phyloP scores from a whole-genome alignment of 2,113 vertebrate genomes.

The Bungarus multicinctus region DNA sequence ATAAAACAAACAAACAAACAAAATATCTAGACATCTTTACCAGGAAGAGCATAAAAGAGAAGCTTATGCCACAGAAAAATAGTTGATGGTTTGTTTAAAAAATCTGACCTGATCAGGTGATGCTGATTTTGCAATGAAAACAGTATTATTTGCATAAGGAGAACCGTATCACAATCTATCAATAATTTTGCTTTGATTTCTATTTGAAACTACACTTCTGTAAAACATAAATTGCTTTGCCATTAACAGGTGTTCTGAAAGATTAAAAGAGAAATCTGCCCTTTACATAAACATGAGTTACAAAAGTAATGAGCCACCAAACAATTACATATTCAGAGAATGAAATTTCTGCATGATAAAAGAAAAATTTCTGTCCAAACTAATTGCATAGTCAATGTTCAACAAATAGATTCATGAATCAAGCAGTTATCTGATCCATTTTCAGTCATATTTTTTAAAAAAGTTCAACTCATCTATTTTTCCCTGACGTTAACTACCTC shows the following conservation, averaged over 20 bases:
- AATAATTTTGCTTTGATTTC: not conserved
- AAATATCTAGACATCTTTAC: not conserved
- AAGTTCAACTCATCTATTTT: not conserved
- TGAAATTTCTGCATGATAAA: constrained; percentile 2
- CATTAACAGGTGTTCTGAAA: not conserved
- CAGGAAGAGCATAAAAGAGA: not conserved
- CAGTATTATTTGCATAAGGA: not conserved
- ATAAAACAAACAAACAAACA: no score
- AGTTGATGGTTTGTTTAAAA: not conserved
- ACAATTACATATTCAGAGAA: not conserved
- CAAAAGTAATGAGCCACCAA: constrained; percentile 14
- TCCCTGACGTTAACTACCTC: not conserved
- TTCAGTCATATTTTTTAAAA: not conserved
- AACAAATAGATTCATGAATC: constrained; percentile 6
- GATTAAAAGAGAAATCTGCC: not conserved
- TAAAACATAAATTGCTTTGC: not conserved
- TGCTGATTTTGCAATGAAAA: not conserved
- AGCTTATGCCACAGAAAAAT: not conserved
- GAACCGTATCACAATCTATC: not conserved
- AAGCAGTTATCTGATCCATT: not conserved
- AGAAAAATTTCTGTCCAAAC: not conserved
- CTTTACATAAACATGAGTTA: constrained; percentile 19
- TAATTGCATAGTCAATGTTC: not conserved
- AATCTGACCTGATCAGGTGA: not conserved
- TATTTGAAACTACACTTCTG: not conserved